phyloP scores from a whole-genome alignment of 2,888 invertebrate species.

The Ochropleura plecta region DNA sequence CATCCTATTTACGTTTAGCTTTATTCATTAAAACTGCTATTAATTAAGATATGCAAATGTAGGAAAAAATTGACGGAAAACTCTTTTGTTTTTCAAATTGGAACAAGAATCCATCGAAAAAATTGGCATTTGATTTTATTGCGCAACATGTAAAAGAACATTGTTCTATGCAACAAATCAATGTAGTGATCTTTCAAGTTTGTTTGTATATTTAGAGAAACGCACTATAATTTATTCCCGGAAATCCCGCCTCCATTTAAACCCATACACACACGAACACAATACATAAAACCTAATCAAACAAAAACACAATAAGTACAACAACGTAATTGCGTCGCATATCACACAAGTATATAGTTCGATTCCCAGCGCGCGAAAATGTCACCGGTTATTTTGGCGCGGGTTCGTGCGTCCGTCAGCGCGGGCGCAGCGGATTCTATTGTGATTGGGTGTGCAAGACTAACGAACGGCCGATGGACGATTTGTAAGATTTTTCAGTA shows the following conservation, averaged over 20 bases:
- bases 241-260: neutral
- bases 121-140: neutral
- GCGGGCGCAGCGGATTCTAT: slow-evolving; percentile 59
- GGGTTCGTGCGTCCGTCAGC: slow-evolving; percentile 71
- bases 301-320: slow-evolving; percentile 55
- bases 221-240: too few relatives aligned
- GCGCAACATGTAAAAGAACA: neutral
- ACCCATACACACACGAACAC: neutral
- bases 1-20: neutral
- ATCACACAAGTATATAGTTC: slow-evolving; percentile 68
- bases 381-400: slow-evolving; percentile 85
- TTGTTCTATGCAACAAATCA: neutral
- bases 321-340: slow-evolving; percentile 64
- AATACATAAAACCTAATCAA: slow-evolving; percentile 39
- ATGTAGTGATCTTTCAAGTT: neutral
- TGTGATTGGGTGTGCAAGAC: slow-evolving; percentile 61
- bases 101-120: neutral
- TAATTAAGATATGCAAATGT: neutral
- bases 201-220: neutral
- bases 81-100: neutral
- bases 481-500: slow-evolving; percentile 43
- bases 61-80: neutral
- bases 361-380: slow-evolving; percentile 80
- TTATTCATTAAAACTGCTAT: neutral
- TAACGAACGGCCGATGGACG: slow-evolving; percentile 18